These are phyloP conservation scores for Hydractinia symbiolongicarpus DNA, from an alignment of 30 jellyfish, hydroid and myxozoan species.

Conservation along the genomic window DNA sequence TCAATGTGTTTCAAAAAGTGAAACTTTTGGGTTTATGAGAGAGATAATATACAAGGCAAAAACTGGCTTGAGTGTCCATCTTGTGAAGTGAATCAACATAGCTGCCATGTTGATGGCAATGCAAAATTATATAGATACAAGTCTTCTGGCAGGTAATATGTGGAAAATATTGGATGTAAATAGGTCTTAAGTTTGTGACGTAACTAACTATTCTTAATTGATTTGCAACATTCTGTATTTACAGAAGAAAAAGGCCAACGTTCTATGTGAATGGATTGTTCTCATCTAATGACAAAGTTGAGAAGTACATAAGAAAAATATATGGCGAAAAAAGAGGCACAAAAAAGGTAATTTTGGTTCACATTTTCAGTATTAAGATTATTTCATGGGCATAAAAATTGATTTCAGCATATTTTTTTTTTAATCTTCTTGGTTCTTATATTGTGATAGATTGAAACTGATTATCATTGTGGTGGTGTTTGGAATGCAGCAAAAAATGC, in stretches of 20 bases:
- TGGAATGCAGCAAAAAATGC: constrained; percentile 38
- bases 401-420: background rate
- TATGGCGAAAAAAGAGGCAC: constrained; percentile 6
- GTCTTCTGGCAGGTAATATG: constrained; percentile 12
- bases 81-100: constrained; percentile 37
- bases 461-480: constrained; percentile 30
- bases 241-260: background rate
- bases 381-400: background rate
- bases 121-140: constrained; percentile 21
- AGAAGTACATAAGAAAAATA: background rate
- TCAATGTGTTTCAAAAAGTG: constrained; percentile 45
- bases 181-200: background rate
- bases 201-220: background rate
- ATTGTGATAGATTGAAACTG: constrained; percentile 1
- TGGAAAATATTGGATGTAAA: background rate
- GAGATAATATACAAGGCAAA: constrained; percentile 28
- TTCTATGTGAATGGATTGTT: background rate
- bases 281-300: background rate
- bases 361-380: background rate
- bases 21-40: constrained; percentile 10
- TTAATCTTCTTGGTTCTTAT: too few species aligned
- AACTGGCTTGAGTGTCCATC: constrained; percentile 32
- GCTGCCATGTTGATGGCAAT: constrained; percentile 41
- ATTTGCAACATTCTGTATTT: background rate
- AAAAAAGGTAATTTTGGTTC: background rate